These are phyloP conservation scores for Marronus borbonicus DNA, from an alignment of 2,888 invertebrate species.

Conservation along the genomic window DNA sequence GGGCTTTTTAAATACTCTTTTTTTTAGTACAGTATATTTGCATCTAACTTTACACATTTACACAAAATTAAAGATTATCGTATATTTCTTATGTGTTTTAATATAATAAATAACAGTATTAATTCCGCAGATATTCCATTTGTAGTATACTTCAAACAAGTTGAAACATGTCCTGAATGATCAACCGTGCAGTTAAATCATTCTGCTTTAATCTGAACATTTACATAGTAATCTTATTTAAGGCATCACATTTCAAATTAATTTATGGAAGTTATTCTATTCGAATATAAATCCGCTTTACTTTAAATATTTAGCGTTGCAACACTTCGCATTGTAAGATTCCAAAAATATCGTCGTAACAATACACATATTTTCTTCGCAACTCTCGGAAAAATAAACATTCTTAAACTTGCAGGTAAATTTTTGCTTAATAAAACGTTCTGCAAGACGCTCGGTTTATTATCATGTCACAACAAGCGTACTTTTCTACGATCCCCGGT, in stretches of 20 bases:
- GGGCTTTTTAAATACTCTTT: too few relatives aligned
- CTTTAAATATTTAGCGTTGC: background rate
- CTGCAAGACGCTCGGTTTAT: constrained; percentile 18
- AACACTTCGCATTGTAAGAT: background rate
- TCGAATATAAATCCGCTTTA: background rate
- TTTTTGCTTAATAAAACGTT: constrained; percentile 19
- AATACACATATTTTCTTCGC: background rate
- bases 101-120: background rate
- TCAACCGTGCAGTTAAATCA: background rate
- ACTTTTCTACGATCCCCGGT: constrained; percentile 17
- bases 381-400: constrained; percentile 15
- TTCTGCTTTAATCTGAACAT: background rate
- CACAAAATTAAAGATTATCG: too few relatives aligned
- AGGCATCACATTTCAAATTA: background rate
- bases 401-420: constrained; percentile 24
- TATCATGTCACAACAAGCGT: constrained; percentile 43
- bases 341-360: background rate
- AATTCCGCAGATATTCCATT: background rate
- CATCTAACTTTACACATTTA: too few relatives aligned
- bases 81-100: too few relatives aligned
- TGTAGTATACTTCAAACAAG: background rate
- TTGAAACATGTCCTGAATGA: background rate
- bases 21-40: too few relatives aligned
- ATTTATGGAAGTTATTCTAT: constrained; percentile 1
- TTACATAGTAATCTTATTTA: background rate